A percentile compares a stretch with the other conserved stretches of the same genome.
phyloP scores from a whole-genome alignment of 1,140 invertebrate species.

The Anastrepha obliqua region DNA sequence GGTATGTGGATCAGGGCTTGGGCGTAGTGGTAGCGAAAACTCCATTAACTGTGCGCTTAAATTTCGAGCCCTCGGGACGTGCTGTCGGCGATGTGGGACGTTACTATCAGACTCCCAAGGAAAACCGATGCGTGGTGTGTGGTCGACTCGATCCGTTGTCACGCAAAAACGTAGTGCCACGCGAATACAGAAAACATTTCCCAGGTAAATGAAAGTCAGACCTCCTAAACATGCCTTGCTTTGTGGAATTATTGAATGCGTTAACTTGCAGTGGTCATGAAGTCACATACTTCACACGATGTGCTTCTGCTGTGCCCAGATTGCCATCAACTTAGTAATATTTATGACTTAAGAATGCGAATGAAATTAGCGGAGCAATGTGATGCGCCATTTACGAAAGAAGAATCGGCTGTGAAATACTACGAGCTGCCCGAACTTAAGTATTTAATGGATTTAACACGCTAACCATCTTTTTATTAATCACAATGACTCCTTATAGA shows the following conservation, averaged over 20 bases:
- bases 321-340: conserved; percentile 86
- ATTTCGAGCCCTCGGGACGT: conserved; percentile 88
- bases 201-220: conserved; percentile 75
- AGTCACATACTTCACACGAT: conserved; percentile 90
- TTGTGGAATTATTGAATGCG: not conserved
- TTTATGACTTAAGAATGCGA: conserved; percentile 80
- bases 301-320: conserved; percentile 83
- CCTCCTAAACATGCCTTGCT: no score
- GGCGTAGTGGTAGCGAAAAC: conserved; percentile 79
- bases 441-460: conserved; percentile 57
- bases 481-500: conserved; percentile 68
- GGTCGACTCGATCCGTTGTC: conserved; percentile 82
- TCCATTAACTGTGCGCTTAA: conserved; percentile 84
- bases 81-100: conserved; percentile 81
- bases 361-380: conserved; percentile 79
- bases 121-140: conserved; percentile 91
- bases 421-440: conserved; percentile 69
- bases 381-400: conserved; percentile 77
- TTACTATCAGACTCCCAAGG: conserved; percentile 85
- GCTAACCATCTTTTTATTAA: conserved; percentile 51
- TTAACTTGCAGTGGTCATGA: conserved; percentile 79
- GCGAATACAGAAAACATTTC: conserved; percentile 90
- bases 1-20: conserved; percentile 84
- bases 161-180: conserved; percentile 88
- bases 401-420: conserved; percentile 64